phyloP scores from a whole-genome alignment of 1,140 invertebrate species.

The Panagrolaimus sp. region DNA sequence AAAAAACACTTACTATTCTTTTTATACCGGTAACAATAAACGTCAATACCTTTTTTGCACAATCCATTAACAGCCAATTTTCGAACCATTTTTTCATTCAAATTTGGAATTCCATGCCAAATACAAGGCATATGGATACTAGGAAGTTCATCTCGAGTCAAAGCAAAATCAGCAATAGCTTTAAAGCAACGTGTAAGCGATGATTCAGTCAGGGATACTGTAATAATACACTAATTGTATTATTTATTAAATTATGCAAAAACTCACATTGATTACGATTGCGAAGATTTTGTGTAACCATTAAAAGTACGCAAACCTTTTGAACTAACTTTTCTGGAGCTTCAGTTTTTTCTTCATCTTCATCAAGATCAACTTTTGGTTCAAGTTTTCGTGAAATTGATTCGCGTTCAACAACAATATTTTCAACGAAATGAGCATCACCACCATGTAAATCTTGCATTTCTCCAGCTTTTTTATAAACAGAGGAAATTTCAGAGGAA shows the following conservation, averaged over 20 bases:
- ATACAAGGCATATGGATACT: conserved; percentile 23
- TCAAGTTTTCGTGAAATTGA: neutral
- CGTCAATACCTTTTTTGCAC: conserved; percentile 22
- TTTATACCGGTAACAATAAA: conserved; percentile 22
- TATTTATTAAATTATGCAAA: too few relatives aligned
- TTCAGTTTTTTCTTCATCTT: too few relatives aligned
- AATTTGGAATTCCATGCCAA: conserved; percentile 23
- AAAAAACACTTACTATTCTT: neutral
- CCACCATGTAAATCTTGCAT: conserved; percentile 28
- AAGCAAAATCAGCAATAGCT: conserved; percentile 18
- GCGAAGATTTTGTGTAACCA: too few relatives aligned
- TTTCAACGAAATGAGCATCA: conserved; percentile 28
- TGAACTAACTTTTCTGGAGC: too few relatives aligned
- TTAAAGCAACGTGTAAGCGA: conserved; percentile 23
- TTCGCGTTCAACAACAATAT: conserved; percentile 15
- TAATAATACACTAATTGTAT: too few relatives aligned
- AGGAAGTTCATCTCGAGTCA: neutral
- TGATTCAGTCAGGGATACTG: conserved; percentile 10
- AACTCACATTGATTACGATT: too few relatives aligned
- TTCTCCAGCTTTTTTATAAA: conserved; percentile 18
- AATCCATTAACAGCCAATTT: neutral
- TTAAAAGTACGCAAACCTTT: too few relatives aligned
- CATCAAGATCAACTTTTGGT: too few relatives aligned
- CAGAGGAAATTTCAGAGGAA: neutral
- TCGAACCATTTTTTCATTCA: conserved; percentile 16